Percentiles rank a stretch among this genome's conserved stretches.
Evolutionary conservation across 1,140 invertebrate species (phyloP).

Genomic region (Euborellia annulipes): DNA sequence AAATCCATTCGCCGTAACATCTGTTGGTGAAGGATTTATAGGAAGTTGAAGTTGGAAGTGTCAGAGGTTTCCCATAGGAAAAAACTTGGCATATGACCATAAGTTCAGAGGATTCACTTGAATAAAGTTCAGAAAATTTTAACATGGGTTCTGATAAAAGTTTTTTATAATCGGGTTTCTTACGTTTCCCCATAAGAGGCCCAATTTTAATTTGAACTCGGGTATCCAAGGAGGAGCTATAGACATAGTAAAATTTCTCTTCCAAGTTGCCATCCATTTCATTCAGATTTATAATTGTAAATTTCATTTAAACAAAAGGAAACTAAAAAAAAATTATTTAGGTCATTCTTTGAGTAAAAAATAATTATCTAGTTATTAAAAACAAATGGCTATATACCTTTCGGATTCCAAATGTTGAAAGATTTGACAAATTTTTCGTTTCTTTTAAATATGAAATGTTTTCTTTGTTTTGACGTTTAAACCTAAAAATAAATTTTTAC

Average conservation of each 20-base stretch:
- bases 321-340: no score
- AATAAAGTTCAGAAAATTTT: slow-evolving; percentile 78
- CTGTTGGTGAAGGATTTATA: slow-evolving; percentile 85
- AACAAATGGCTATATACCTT: no score
- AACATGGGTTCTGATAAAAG: slow-evolving; percentile 74
- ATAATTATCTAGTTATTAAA: no score
- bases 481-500: no score
- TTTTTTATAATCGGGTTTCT: slow-evolving; percentile 75
- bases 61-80: slow-evolving; percentile 65
- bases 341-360: no score
- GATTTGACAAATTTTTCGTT: no score
- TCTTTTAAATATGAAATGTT: no score
- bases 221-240: slow-evolving; percentile 76
- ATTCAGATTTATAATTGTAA: no score
- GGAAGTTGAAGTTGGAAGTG: slow-evolving; percentile 75
- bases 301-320: no score
- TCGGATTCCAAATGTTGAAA: no score
- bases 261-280: slow-evolving; percentile 27
- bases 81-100: slow-evolving; percentile 78
- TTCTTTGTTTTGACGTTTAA: no score
- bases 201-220: slow-evolving; percentile 88
- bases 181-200: slow-evolving; percentile 79
- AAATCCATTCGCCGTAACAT: slow-evolving; percentile 98
- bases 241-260: slow-evolving; percentile 71
- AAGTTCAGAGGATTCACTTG: slow-evolving; percentile 64